Base-by-base conservation (phyloP, 2,888 invertebrate species). In the Mactromeris polynyma region DNA sequence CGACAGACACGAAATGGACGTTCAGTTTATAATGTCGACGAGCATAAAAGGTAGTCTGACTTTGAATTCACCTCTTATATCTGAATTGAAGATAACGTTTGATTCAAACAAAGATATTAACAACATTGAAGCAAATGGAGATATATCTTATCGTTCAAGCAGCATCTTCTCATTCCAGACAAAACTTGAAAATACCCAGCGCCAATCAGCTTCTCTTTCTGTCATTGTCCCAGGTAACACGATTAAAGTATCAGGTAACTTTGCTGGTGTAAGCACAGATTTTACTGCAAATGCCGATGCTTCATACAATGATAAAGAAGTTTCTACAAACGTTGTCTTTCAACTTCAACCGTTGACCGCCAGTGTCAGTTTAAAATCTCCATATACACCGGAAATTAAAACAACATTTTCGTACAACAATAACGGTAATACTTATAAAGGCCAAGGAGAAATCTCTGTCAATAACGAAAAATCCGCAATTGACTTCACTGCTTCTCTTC, bases 221-320 rank as follows among this genome's bases (percentile, higher is more conserved):
- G 17, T 81, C 0, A 58, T 11, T 4, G 31, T 81, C 54, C 36
- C 51, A 33, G 81, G 54, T 11, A 78, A 85, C 31, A 26, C 58
- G 14, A 9, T 85, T 31, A 40, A 42, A n/a, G 7, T 51, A 17
- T 58, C 78, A 58, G 21, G 38, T 11, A 80, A 51, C n/a, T 54
- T 58, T 26, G 80, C 54, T 38, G 85, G 85, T 21, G 26, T 78
- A 19, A 7, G 54, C 26, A 58, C 85, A 58, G 85, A 79, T 38
- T 85, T 79, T 26, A 79, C 19, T 40, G 42, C 40, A 31, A 54
- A 85, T 14, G 85, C 80, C 46, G 85, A 85, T 36, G n/a, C 40
- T 54, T n/a, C 36, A 17, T 36, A 54, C 19, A 79, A 85, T 40
- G 40, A 80, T 38, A 21, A 26, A 9, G 51, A 33, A 38, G 33